A percentile compares a stretch with the other conserved stretches of the same genome.
phyloP scores from a whole-genome alignment of 2,113 vertebrate species.

The Pomatostomus ruficeps region DNA sequence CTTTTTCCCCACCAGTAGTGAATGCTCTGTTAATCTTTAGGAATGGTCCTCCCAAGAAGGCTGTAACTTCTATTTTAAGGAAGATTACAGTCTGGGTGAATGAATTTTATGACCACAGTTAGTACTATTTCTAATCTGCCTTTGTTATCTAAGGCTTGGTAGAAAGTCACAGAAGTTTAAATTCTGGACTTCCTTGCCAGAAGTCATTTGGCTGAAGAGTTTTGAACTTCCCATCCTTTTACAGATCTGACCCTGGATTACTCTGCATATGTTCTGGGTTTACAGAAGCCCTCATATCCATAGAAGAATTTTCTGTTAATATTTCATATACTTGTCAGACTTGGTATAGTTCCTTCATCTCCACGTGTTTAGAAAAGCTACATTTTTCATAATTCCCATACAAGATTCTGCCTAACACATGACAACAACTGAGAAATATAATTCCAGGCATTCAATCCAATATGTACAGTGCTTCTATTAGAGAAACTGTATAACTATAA shows the following conservation, averaged over 20 bases:
- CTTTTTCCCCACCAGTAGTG: neutral
- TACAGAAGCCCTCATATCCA: neutral
- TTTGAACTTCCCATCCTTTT: neutral
- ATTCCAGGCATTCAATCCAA: neutral
- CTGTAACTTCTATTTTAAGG: constrained; percentile 58
- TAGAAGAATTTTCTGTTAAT: neutral
- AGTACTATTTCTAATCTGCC: constrained; percentile 40
- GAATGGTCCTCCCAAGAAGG: constrained; percentile 41
- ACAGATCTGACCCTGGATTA: neutral
- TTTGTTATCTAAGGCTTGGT: constrained; percentile 21
- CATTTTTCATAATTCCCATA: neutral
- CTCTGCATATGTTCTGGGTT: neutral
- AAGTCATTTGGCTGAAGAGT: neutral
- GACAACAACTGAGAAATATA: neutral
- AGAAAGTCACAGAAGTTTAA: constrained; percentile 54
- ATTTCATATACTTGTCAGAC: neutral
- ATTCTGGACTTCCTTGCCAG: neutral
- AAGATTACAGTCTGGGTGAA: constrained; percentile 32
- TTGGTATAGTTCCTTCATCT: neutral
- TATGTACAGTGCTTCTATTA: neutral
- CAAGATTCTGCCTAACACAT: neutral
- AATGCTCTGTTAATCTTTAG: constrained; percentile 59
- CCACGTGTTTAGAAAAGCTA: neutral
- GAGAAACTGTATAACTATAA: neutral
- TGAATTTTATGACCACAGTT: constrained; percentile 9